Base-by-base conservation (phyloP, 2,888 invertebrate species). In the Metopia argyrocephala region DNA sequence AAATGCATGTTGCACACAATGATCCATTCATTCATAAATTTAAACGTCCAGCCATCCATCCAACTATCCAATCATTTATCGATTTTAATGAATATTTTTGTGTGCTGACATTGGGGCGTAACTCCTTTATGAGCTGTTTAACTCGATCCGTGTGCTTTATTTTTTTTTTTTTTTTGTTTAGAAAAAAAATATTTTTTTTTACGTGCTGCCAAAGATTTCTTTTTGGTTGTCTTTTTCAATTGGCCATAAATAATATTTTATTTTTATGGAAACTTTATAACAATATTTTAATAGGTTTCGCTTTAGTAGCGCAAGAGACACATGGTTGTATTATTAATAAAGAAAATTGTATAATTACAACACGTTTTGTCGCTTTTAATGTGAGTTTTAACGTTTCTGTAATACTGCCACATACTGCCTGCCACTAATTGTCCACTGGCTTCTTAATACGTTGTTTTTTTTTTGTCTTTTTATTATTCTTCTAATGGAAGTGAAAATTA, bases 231-330 rank as follows among this genome's bases (percentile, higher is more conserved):
- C 28, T 25, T 25, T 25, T 20, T 76, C 79, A 75, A 38, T 76
- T 12, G 70, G 48, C 64, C 74, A 59, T 81, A 81, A 81, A 81
- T 81, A 81, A 81, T 81, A 81, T 81, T n/a, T 38, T 38, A 38
- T 38, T 76, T 78, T 81, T 70, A 81, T 81, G 74, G 78, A 81
- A 81, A 81, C n/a, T 81, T 75, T 75, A 66, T 65, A 66, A n/a
- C n/a, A n/a, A n/a, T n/a, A n/a, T n/a, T 78, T 78, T 70, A 81
- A 81, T 78, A 81, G 62, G n/a, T 78, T 81, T 81, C 74, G 74
- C 70, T 81, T 81, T 70, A 78, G 62, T 75, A 62, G 38, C 62
- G 74, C n/a, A n/a, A n/a, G n/a, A 78, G 74, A 62, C 69, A 15
- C 46, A 25, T 18, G 18, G 56, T 27, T 64, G 45, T 38, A 56